Percentiles rank a stretch among this genome's conserved stretches.
Evolutionary conservation across 2,797 vertebrate species (phyloP).

Genomic region (Cossypha dichroa): DNA sequence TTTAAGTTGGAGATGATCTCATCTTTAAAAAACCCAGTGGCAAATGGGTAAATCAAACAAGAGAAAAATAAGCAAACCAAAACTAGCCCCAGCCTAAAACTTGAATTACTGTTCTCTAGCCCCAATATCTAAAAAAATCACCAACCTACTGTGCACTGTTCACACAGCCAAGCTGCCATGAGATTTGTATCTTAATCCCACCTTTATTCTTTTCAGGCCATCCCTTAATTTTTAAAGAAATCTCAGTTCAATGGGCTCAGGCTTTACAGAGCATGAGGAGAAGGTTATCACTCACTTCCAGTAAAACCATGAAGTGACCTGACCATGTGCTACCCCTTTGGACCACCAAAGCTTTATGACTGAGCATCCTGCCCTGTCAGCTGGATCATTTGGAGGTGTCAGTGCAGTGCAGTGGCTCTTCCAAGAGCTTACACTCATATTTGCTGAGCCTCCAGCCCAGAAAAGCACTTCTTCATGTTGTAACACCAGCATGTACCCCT

Average conservation of each 20-base stretch:
- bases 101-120: neutral
- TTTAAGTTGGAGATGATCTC: neutral
- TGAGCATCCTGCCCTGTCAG: neutral
- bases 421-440: neutral
- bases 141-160: neutral
- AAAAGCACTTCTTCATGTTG: neutral
- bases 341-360: neutral
- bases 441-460: neutral
- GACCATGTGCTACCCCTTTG: neutral
- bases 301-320: neutral
- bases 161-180: neutral
- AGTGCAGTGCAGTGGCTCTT: neutral
- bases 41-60: neutral
- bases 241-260: rapidly evolving
- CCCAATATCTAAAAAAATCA: neutral
- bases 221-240: neutral
- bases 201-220: neutral
- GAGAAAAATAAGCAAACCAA: neutral
- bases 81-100: neutral
- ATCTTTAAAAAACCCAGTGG: neutral
- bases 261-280: neutral
- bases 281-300: neutral
- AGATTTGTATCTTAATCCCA: neutral
- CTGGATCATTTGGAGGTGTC: neutral
- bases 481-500: rapidly evolving